Conservation (phyloP, 2,888 invertebrate genomes). For the Lymantria monacha region DNA sequence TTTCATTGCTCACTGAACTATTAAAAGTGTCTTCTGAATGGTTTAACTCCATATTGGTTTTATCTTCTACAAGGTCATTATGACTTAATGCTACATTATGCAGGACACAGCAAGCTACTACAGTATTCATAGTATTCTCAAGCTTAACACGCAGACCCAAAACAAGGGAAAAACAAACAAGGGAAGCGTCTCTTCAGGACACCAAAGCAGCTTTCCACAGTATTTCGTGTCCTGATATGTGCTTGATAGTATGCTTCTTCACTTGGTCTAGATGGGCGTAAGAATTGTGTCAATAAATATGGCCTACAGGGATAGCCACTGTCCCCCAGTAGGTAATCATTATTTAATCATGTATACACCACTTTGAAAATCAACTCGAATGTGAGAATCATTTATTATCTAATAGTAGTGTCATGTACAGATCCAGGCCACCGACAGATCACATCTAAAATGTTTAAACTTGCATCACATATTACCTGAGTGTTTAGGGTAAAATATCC, state of each 20-base stretch:
- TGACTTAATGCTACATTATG: slow-evolving; percentile 6
- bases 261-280: neutral
- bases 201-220: too few relatives aligned
- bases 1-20: slow-evolving; percentile 1
- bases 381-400: slow-evolving; percentile 7
- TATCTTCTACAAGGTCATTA: too few relatives aligned
- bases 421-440: slow-evolving; percentile 12
- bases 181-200: slow-evolving; percentile 14
- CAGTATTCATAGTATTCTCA: slow-evolving; percentile 12
- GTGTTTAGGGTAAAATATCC: too few relatives aligned
- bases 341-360: slow-evolving; percentile 3
- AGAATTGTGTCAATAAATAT: slow-evolving; percentile 4
- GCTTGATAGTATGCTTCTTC: too few relatives aligned
- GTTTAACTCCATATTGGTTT: too few relatives aligned
- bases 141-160: slow-evolving; percentile 13
- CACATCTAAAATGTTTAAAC: neutral
- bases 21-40: neutral
- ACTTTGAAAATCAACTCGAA: slow-evolving; percentile 7
- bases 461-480: too few relatives aligned
- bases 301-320: slow-evolving; percentile 7
- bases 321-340: slow-evolving; percentile 5
- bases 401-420: slow-evolving; percentile 11
- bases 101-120: slow-evolving; percentile 17
- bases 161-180: slow-evolving; percentile 7
- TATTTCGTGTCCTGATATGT: too few relatives aligned